A percentile compares a stretch with the other conserved stretches of the same genome.
phyloP scores from a whole-genome alignment of 2,797 vertebrate species.

The Brachyalestes nurse region DNA sequence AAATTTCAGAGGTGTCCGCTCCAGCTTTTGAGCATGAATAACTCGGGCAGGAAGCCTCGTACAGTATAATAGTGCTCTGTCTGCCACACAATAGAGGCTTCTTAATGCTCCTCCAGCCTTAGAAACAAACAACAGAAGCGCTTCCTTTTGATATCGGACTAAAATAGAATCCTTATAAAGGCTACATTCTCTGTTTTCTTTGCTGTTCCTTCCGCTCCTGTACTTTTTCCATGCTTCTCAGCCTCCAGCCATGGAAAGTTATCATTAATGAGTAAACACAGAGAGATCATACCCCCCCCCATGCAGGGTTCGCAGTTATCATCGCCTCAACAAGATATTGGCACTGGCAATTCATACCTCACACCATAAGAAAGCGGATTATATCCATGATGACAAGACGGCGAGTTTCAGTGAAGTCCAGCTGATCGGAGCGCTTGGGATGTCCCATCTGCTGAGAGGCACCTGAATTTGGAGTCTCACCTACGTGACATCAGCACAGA shows the following conservation, averaged over 20 bases:
- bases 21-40: constrained; percentile 6
- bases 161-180: neutral
- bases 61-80: constrained; percentile 34
- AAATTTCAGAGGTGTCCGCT: constrained; percentile 20
- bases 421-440: neutral
- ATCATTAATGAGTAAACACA: neutral
- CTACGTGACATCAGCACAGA: constrained; percentile 25
- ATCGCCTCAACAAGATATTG: neutral
- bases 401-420: neutral
- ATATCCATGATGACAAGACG: neutral
- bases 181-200: too few species aligned
- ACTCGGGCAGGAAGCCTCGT: constrained; percentile 1
- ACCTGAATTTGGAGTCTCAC: constrained; percentile 33
- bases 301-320: neutral
- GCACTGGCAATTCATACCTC: constrained; percentile 9
- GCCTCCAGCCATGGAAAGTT: neutral
- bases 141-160: neutral
- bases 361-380: neutral
- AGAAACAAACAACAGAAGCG: neutral
- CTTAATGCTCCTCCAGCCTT: constrained; percentile 11
- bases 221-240: too few species aligned
- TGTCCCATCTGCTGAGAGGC: neutral
- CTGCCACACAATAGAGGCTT: constrained; percentile 18
- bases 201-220: too few species aligned
- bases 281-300: neutral